These are phyloP conservation scores for Serranus cabrilla DNA, from an alignment of 2,797 vertebrate species.

Conservation along the genomic window DNA sequence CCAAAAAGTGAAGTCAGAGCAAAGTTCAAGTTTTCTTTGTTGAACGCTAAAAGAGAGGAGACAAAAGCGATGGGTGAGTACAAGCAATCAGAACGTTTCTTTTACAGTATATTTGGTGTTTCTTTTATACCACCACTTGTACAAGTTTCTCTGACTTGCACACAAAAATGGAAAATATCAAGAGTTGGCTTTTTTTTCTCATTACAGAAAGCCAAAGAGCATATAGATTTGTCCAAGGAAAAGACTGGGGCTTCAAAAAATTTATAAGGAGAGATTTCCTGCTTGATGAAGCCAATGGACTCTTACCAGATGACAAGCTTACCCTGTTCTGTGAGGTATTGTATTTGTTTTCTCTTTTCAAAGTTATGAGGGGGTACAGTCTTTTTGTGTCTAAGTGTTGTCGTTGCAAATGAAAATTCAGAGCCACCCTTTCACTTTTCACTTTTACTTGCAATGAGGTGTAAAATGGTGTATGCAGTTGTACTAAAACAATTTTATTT, in stretches of 20 bases:
- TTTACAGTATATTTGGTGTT: not conserved
- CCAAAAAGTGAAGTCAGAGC: slow-evolving; percentile 99
- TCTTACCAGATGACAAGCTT: slow-evolving; percentile 98
- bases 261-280: slow-evolving; percentile 99
- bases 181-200: slow-evolving; percentile 25
- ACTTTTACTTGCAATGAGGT: not conserved
- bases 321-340: slow-evolving; percentile 97
- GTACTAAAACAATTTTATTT: not conserved
- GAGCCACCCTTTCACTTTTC: slow-evolving; percentile 3
- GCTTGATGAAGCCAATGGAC: slow-evolving; percentile 98
- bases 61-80: slow-evolving; percentile 99
- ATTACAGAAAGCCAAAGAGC: slow-evolving; percentile 98
- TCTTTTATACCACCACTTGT: not conserved
- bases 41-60: slow-evolving; percentile 98
- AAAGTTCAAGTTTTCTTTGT: slow-evolving; percentile 99
- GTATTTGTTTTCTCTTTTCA: not conserved
- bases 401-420: not conserved
- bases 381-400: not conserved
- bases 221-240: slow-evolving; percentile 99
- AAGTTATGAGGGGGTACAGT: not conserved
- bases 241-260: slow-evolving; percentile 99
- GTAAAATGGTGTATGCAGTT: not conserved
- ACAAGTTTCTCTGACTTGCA: slow-evolving; percentile 1
- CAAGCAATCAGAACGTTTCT: not conserved
- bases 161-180: not conserved